Percentiles rank a stretch among this genome's conserved stretches.
phyloP scores from a whole-genome alignment of 2,888 invertebrate genomes.

The Lithophane semibrunnea region DNA sequence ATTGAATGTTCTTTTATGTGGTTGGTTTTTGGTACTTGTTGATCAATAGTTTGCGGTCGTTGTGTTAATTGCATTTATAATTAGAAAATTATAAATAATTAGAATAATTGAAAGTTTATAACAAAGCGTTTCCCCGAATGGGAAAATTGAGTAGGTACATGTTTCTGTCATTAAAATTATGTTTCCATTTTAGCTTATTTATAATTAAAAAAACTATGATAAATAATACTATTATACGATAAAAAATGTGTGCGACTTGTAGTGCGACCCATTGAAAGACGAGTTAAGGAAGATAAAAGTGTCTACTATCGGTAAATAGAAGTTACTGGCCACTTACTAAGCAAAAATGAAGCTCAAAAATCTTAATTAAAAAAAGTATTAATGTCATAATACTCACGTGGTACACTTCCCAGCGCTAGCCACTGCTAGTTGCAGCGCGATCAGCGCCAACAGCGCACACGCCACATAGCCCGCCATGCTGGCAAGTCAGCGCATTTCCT shows the following conservation, averaged over 20 bases:
- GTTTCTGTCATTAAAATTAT: too few relatives aligned
- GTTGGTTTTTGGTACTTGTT: not conserved
- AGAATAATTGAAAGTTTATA: not conserved
- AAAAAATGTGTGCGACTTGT: too few relatives aligned
- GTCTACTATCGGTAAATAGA: not conserved
- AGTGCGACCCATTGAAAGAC: too few relatives aligned
- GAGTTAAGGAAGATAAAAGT: too few relatives aligned
- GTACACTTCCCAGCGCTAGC: slow-evolving; percentile 85
- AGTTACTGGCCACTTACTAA: not conserved
- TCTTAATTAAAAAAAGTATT: not conserved
- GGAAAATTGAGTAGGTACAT: too few relatives aligned
- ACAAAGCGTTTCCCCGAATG: too few relatives aligned
- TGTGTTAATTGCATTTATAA: not conserved
- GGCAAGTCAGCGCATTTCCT: slow-evolving; percentile 80
- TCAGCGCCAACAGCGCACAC: slow-evolving; percentile 69
- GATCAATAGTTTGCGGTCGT: not conserved
- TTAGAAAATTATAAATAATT: not conserved
- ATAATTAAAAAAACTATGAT: too few relatives aligned
- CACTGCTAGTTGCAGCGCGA: slow-evolving; percentile 80
- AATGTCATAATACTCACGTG: slow-evolving; percentile 78
- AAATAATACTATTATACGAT: too few relatives aligned
- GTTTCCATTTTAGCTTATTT: too few relatives aligned
- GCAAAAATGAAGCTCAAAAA: not conserved
- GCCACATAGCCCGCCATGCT: slow-evolving; percentile 78
- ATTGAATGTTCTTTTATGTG: too few relatives aligned